phyloP scores from a whole-genome alignment of 1,140 invertebrate genomes.

The Eufriesea mexicana region DNA sequence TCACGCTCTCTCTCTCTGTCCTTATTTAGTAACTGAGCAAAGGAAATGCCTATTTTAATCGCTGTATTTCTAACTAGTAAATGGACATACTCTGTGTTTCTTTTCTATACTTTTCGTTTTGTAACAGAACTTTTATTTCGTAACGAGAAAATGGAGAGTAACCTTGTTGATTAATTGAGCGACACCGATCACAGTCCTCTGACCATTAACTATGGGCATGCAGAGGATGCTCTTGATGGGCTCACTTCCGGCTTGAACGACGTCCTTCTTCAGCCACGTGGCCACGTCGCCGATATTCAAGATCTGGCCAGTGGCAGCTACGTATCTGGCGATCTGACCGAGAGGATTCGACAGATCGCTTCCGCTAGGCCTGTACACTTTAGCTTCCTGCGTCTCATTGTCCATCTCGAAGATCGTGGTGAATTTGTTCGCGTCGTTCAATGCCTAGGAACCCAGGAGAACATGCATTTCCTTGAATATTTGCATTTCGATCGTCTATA shows the following conservation, averaged over 20 bases:
- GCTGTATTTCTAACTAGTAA: too few species aligned
- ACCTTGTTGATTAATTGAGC: conserved; percentile 97
- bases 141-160: not conserved
- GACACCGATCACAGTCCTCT: conserved; percentile 94
- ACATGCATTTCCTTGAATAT: too few species aligned
- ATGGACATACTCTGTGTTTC: too few species aligned
- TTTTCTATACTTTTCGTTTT: too few species aligned
- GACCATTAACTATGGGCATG: conserved; percentile 96
- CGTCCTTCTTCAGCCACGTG: conserved; percentile 85
- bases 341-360: conserved; percentile 84
- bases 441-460: conserved; percentile 68
- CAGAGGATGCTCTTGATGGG: conserved; percentile 90
- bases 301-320: conserved; percentile 91
- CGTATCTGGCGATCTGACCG: conserved; percentile 90
- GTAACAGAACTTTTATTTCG: too few species aligned
- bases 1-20: too few species aligned
- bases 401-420: conserved; percentile 91
- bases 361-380: conserved; percentile 83
- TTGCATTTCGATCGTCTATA: too few species aligned
- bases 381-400: conserved; percentile 83
- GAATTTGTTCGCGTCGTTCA: conserved; percentile 85
- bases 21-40: too few species aligned
- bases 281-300: conserved; percentile 92
- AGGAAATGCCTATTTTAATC: too few species aligned
- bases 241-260: conserved; percentile 84